Conservation (phyloP, 1,140 invertebrate species). For the Centruroides sculpturatus region DNA sequence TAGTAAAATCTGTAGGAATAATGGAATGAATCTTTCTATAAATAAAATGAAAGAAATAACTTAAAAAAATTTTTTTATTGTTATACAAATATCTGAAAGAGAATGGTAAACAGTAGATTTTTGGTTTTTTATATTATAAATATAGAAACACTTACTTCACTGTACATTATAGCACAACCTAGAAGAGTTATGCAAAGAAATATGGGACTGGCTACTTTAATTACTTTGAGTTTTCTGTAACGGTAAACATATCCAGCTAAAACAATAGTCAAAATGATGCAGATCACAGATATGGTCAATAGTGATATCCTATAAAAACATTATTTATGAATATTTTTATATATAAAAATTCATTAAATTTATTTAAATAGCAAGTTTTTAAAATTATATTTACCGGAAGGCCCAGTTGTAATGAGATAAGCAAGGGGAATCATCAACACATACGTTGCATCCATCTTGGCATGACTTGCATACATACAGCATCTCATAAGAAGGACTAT, state of each 20-base stretch:
- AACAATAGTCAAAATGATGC: conserved; percentile 54
- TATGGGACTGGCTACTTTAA: conserved; percentile 75
- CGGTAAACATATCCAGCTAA: conserved; percentile 61
- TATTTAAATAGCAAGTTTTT: not conserved
- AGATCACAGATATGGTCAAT: conserved; percentile 59
- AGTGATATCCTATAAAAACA: conserved; percentile 40
- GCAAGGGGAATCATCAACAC: conserved; percentile 57
- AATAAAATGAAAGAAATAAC: too few species aligned
- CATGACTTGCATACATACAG: conserved; percentile 55
- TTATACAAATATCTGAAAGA: too few species aligned
- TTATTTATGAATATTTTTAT: not conserved
- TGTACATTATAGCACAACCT: conserved; percentile 75
- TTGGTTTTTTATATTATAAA: too few species aligned
- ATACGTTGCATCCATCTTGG: conserved; percentile 56
- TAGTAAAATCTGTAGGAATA: too few species aligned
- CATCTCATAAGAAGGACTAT: conserved; percentile 40
- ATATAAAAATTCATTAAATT: not conserved
- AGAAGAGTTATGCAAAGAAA: conserved; percentile 78
- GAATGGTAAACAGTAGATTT: too few species aligned
- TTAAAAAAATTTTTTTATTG: too few species aligned
- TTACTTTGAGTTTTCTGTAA: conserved; percentile 59
- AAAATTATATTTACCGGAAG: conserved; percentile 30
- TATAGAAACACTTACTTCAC: conserved; percentile 45
- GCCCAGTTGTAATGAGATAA: conserved; percentile 65
- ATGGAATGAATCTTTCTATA: too few species aligned